Conservation (phyloP, 2,888 invertebrate species). For the Tenthredo livida region DNA sequence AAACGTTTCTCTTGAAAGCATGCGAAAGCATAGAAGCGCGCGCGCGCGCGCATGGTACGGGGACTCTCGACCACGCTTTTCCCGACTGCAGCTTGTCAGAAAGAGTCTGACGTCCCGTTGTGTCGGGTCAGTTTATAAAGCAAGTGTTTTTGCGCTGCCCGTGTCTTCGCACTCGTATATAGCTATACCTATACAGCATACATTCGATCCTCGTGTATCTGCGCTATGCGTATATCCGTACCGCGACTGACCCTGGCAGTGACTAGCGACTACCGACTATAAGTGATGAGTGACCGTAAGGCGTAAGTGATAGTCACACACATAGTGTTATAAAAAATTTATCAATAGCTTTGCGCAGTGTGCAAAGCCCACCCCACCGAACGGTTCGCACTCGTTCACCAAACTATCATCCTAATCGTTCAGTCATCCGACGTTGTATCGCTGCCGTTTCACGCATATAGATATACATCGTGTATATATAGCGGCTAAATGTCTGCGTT, state of each 20-base stretch:
- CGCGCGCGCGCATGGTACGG: slow-evolving; percentile 24
- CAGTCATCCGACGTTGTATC: slow-evolving; percentile 23
- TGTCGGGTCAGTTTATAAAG: not conserved
- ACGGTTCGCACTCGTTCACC: not conserved
- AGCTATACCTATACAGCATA: not conserved
- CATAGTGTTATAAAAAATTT: not conserved
- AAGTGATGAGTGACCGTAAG: not conserved
- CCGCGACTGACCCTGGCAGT: not conserved
- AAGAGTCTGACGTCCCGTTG: slow-evolving; percentile 19
- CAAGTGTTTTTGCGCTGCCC: not conserved
- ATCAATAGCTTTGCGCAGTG: slow-evolving; percentile 10
- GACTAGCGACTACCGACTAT: not conserved
- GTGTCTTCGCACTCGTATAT: not conserved
- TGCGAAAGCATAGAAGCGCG: not conserved
- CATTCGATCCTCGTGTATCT: not conserved
- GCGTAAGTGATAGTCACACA: not conserved
- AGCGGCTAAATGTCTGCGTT: slow-evolving; percentile 20
- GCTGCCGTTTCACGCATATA: not conserved
- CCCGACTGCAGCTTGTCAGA: slow-evolving; percentile 9
- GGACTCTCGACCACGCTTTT: not conserved
- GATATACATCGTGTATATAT: not conserved
- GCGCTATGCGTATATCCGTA: not conserved
- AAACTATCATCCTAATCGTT: not conserved
- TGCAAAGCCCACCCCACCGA: slow-evolving; percentile 16
- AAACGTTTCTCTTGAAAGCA: slow-evolving; percentile 21